A percentile compares a stretch with the other conserved stretches of the same genome.
phyloP scores from a whole-genome alignment of 1,140 invertebrate species.

The Manduca sexta region DNA sequence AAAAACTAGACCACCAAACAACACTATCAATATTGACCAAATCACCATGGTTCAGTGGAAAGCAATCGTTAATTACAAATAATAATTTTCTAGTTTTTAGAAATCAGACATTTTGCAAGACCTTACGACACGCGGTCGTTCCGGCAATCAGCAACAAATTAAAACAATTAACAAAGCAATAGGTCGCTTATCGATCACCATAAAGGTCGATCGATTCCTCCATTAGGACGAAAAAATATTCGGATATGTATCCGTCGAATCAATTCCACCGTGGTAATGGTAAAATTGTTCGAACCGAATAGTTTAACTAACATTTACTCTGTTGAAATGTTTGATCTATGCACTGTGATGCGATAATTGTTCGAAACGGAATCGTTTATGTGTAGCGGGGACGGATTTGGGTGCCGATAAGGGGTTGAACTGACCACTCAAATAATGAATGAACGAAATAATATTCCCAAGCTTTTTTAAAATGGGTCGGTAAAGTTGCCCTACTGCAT shows the following conservation, averaged over 20 bases:
- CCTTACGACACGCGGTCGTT: conserved; percentile 20
- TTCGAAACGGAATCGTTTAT: conserved; percentile 48
- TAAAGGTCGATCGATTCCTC: conserved; percentile 56
- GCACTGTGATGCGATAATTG: conserved; percentile 51
- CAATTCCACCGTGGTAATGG: conserved; percentile 58
- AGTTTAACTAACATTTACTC: conserved; percentile 33
- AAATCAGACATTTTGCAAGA: conserved; percentile 15
- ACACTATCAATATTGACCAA: conserved; percentile 20
- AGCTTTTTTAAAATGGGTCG: no score
- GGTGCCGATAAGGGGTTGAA: no score
- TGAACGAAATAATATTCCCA: no score
- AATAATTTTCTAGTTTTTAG: conserved; percentile 5
- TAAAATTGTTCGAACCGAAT: conserved; percentile 28
- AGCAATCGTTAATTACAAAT: conserved; percentile 16
- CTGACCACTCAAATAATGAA: no score
- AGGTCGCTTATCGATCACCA: conserved; percentile 60
- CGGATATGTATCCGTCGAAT: conserved; percentile 49
- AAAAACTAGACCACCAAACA: no score
- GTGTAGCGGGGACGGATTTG: conserved; percentile 6
- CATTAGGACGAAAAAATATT: no score
- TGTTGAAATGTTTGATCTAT: conserved; percentile 48
- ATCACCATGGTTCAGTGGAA: no score
- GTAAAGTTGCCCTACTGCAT: no score
- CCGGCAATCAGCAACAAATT: conserved; percentile 34
- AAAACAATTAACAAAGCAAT: conserved; percentile 52